Base-by-base conservation (phyloP, 2,797 vertebrate genomes). In the Salmo trutta region DNA sequence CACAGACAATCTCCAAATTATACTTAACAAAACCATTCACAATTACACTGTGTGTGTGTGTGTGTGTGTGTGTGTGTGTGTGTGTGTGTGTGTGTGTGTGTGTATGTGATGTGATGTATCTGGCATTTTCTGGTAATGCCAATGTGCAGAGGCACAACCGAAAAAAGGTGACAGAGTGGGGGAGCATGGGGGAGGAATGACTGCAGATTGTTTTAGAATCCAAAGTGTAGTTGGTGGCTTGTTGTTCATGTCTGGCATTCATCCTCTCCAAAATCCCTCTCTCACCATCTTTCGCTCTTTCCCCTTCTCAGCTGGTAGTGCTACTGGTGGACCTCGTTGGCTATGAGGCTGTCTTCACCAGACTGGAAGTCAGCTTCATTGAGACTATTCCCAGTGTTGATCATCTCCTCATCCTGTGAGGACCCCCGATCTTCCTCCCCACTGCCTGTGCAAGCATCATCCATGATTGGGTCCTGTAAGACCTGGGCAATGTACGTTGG, bases 401-500 rank as follows among this genome's bases (percentile, higher is more conserved):
- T 95, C 91, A 97, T 90, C 83, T 96, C 95, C 87, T 98, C 97
- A 0, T 99, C 98, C 90, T 97, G 97, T 19, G 94, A 92, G 0
- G 96, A 97, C 0, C 95, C 95, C 80, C 92, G 94, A 82, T 96
- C 95, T 0, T 97, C 96, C 0, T 95, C 95, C 0, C 91, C 94
- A 14, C 96, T 93, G 59, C 90, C 94, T 0, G 93, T 91, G 0
- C 94, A 94, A 0, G 93, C 95, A 0, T 94, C 96, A 24, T 99
- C 97, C 0, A 95, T 94, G 0, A 93, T 92, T 2, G 95, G 96
- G 90, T 99, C 98, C 91, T 99, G 98, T 75, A 99, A 95, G 81
- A 99, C 98, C 93, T 99, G 97, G 71, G 97, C 97, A 36, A 99
- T 99, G 93, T 99, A 99, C 93, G 96, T 98, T 96, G 98, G 95